Evolutionary conservation across 2,888 invertebrate species (phyloP), one percentile per base, ranked within the genome.

Genomic region (Dione vanillae): DNA sequence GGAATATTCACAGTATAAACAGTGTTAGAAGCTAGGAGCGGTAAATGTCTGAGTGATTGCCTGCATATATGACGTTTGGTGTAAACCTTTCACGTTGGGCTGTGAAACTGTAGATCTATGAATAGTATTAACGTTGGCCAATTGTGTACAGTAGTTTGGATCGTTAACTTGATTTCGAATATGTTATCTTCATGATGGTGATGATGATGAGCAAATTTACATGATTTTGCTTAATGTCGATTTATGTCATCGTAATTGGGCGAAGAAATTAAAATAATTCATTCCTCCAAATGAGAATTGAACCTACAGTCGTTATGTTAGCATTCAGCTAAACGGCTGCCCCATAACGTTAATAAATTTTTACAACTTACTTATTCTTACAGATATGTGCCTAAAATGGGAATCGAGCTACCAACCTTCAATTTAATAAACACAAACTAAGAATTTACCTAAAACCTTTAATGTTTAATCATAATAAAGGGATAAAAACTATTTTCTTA

Each of bases 1-100:
- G 78, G 76, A 79, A 79, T 76, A 76, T 78, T 78, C 77, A 75
- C 74, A 75, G 71, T 72, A 69, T 76, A 78, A 77, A 78, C 78
- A 76, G 62, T 78, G 79, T 70, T 81, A 81, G 75, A 77, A 81
- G 81, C 79, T 79, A 79, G 71, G 76, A 75, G 76, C 67, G 72
- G 83, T 84, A 86, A 89, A 88, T 87, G 85, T 88, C 84, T 86
- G 85, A 87, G 80, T 85, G 85, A 86, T 87, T 82, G 84, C 83
- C 79, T 81, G 78, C 77, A 82, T 64, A 69, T 69, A 68, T 69
- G 74, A 74, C 72, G 67, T 37, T 65, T 65, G 62, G 65, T 49
- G 69, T 69, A 43, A 66, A 65, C 66, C 67, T 66, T 70, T 70
- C 6, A 45, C 16, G 27, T n/a, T n/a, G 10, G 10, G 51, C n/a